Conservation (phyloP, 2,888 invertebrate genomes). For the Amphipyra berbera region DNA sequence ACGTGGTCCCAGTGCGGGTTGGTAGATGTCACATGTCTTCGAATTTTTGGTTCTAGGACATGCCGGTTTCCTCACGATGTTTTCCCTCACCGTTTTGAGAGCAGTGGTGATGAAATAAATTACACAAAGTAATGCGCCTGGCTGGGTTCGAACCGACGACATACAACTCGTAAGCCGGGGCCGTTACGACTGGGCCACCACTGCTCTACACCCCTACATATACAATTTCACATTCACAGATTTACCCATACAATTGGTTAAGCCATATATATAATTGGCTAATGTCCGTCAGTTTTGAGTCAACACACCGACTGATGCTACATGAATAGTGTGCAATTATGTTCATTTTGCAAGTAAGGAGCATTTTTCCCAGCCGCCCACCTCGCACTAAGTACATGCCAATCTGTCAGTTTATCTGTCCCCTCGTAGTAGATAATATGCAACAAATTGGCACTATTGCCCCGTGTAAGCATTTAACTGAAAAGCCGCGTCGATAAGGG, state of each 20-base stretch:
- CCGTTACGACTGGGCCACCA: no score
- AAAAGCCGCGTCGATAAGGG: constrained; percentile 75
- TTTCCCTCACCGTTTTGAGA: no score
- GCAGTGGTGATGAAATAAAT: no score
- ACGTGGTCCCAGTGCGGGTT: no score
- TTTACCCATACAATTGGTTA: constrained; percentile 9
- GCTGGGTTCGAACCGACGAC: no score
- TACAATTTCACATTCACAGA: no score
- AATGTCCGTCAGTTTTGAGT: constrained; percentile 39
- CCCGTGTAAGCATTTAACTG: constrained; percentile 77
- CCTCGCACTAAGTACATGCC: constrained; percentile 73
- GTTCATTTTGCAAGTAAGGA: constrained; percentile 47
- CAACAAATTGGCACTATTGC: constrained; percentile 85
- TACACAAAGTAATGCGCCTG: no score
- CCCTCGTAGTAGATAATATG: constrained; percentile 76
- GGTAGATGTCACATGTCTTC: no score
- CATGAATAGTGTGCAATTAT: constrained; percentile 61
- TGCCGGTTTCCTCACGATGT: no score
- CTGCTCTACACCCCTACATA: no score
- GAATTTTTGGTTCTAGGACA: no score
- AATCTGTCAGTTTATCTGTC: constrained; percentile 77
- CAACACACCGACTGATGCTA: constrained; percentile 31
- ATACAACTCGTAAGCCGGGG: no score
- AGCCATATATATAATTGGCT: constrained; percentile 42
- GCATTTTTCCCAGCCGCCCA: constrained; percentile 68